Evolutionary conservation across 2,888 invertebrate genomes (phyloP).

Genomic region (Nemotelus pantherinus): DNA sequence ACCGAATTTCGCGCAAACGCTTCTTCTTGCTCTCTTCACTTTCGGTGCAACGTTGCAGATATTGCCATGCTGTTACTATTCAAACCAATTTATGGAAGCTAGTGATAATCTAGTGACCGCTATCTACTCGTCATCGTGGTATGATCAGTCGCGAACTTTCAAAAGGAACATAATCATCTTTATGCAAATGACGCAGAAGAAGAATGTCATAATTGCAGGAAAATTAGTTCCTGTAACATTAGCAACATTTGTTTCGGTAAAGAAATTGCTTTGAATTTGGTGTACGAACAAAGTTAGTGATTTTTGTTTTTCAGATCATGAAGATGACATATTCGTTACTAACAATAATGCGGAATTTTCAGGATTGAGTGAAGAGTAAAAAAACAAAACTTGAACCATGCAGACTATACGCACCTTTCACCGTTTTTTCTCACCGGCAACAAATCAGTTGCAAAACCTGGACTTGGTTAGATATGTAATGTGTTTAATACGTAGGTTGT

Average conservation of each 20-base stretch:
- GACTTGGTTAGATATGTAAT: too few relatives aligned
- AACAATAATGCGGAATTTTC: conserved; percentile 5
- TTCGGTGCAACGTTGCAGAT: conserved; percentile 51
- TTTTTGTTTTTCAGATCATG: conserved; percentile 29
- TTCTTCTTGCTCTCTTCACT: conserved; percentile 49
- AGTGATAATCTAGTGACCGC: conserved; percentile 53
- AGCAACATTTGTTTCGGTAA: conserved; percentile 54
- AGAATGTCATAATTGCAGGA: conserved; percentile 52
- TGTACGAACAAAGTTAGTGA: not conserved
- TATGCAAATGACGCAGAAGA: conserved; percentile 55
- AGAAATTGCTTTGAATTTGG: not conserved
- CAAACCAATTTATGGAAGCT: conserved; percentile 52
- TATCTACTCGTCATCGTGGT: conserved; percentile 55
- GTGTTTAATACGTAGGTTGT: too few relatives aligned
- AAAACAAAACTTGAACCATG: too few relatives aligned
- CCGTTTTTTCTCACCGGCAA: too few relatives aligned
- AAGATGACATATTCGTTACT: conserved; percentile 25
- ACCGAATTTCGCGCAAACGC: conserved; percentile 42
- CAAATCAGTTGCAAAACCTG: too few relatives aligned
- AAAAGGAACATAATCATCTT: conserved; percentile 55
- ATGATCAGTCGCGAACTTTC: conserved; percentile 53
- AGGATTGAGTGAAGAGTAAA: not conserved
- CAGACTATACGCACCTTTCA: too few relatives aligned
- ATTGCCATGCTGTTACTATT: conserved; percentile 54
- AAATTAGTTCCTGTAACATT: conserved; percentile 54